Conservation (phyloP, 1,140 invertebrate genomes). For the Drosophila malerkotliana region DNA sequence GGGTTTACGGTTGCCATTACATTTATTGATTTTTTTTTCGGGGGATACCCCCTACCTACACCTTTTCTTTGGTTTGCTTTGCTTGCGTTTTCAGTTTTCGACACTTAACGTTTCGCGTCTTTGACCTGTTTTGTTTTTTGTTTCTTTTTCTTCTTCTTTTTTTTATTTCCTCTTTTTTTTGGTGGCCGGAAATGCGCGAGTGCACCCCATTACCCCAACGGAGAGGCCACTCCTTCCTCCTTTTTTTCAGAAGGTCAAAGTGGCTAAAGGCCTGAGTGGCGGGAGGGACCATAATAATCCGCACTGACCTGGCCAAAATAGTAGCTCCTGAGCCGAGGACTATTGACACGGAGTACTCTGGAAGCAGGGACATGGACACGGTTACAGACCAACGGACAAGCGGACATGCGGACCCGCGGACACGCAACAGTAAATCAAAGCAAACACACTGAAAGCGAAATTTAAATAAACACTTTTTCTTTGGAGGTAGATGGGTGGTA, state of each 20-base stretch:
- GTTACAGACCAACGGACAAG: not conserved
- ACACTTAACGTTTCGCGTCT: slow-evolving; percentile 75
- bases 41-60: not conserved
- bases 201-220: slow-evolving; percentile 24
- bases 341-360: slow-evolving; percentile 14
- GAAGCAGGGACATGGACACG: not conserved
- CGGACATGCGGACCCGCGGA: not conserved
- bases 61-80: slow-evolving; percentile 52
- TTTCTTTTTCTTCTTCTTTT: slow-evolving; percentile 55
- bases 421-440: slow-evolving; percentile 45
- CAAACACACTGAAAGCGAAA: slow-evolving; percentile 21
- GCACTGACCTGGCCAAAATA: slow-evolving; percentile 34
- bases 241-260: slow-evolving; percentile 42
- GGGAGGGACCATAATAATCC: not conserved
- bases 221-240: not conserved
- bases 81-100: slow-evolving; percentile 66
- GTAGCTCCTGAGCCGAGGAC: slow-evolving; percentile 18
- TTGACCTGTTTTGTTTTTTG: slow-evolving; percentile 30
- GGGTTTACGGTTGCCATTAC: slow-evolving; percentile 59
- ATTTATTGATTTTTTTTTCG: slow-evolving; percentile 66
- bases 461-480: slow-evolving; percentile 35
- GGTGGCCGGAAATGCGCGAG: slow-evolving; percentile 63
- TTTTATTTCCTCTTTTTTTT: slow-evolving; percentile 53
- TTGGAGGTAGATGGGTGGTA: not conserved
- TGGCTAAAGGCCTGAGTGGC: slow-evolving; percentile 15